Evolutionary conservation across 2,113 vertebrate genomes (phyloP).

Genomic region (Periophthalmodon schlosseri): DNA sequence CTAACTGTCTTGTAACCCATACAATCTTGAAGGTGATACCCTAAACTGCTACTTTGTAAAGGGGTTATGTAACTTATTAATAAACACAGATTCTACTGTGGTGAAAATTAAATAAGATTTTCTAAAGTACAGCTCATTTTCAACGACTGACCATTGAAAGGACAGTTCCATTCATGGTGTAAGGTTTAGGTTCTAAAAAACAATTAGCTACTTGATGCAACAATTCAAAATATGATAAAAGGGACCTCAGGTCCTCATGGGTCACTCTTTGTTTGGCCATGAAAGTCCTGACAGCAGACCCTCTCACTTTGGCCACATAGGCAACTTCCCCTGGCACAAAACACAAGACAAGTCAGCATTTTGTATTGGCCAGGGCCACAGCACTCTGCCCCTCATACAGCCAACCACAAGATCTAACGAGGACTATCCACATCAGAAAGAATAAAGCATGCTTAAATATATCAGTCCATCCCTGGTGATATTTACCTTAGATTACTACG

Average conservation of each 20-base stretch:
- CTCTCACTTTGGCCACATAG: slow-evolving; percentile 42
- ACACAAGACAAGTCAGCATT: slow-evolving; percentile 57
- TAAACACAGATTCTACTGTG: background rate
- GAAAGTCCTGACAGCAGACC: slow-evolving; percentile 19
- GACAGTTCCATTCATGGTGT: background rate
- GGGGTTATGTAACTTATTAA: background rate
- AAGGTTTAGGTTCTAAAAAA: background rate
- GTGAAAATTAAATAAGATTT: background rate
- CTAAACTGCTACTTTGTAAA: background rate
- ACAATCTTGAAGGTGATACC: background rate
- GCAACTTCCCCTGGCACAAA: slow-evolving; percentile 52
- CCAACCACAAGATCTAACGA: slow-evolving; percentile 31
- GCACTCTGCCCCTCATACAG: slow-evolving; percentile 8
- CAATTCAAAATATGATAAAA: too few species aligned
- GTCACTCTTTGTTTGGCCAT: slow-evolving; percentile 16
- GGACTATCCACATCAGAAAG: background rate
- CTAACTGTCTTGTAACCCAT: background rate
- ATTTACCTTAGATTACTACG: background rate
- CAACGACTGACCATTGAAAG: background rate
- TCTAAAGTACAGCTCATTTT: background rate
- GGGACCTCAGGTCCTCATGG: background rate
- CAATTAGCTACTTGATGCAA: too few species aligned
- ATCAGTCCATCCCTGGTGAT: background rate
- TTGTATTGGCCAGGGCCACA: slow-evolving; percentile 40
- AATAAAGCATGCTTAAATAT: background rate